Conservation (phyloP, 1,140 invertebrate genomes). For the Lanistes nyassanus region DNA sequence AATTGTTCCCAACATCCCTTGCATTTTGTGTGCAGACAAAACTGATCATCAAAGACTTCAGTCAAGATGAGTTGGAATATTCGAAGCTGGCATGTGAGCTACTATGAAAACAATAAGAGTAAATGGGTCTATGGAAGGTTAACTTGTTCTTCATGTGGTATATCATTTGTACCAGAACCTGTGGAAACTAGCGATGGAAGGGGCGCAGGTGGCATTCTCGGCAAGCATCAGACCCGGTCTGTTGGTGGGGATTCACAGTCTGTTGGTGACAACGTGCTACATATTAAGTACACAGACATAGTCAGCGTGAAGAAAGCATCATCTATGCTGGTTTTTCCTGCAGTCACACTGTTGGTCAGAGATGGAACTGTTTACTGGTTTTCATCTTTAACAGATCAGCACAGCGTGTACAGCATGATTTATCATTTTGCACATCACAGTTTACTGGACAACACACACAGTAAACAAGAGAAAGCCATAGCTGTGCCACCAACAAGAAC, state of each 20-base stretch:
- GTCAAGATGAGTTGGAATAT: constrained; percentile 12
- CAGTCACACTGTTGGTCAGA: background rate
- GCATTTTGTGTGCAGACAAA: too few relatives aligned
- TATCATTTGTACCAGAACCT: background rate
- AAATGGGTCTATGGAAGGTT: constrained; percentile 12
- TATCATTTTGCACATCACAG: constrained; percentile 7
- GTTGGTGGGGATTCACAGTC: background rate
- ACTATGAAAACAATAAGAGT: constrained; percentile 9
- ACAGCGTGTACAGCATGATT: constrained; percentile 19
- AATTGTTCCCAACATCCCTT: too few relatives aligned
- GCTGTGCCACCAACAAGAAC: background rate
- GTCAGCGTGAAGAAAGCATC: background rate
- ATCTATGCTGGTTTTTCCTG: constrained; percentile 15
- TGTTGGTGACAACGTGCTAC: background rate
- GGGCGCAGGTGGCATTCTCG: background rate
- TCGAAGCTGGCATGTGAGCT: constrained; percentile 19
- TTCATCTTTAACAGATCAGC: constrained; percentile 12
- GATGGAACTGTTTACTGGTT: constrained; percentile 15
- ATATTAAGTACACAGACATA: constrained; percentile 13
- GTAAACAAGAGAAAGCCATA: background rate
- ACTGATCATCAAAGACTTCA: too few relatives aligned
- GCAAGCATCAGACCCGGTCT: background rate
- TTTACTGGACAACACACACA: background rate
- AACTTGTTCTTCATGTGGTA: background rate
- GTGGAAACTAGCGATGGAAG: background rate